A percentile compares a stretch with the other conserved stretches of the same genome.
phyloP scores from a whole-genome alignment of 2,113 vertebrate species.

The Crotalus helleri region DNA sequence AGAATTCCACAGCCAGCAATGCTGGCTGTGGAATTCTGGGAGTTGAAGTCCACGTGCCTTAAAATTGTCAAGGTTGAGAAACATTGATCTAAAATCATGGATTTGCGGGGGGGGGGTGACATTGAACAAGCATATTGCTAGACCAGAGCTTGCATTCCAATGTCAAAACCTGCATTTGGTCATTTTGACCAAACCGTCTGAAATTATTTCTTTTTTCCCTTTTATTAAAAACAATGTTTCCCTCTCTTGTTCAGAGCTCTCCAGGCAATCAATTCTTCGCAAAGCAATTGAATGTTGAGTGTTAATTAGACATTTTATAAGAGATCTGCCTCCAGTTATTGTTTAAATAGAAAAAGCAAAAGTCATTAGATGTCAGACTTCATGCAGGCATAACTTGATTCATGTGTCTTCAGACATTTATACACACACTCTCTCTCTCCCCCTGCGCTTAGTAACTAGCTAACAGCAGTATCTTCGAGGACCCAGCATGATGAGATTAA shows the following conservation, averaged over 20 bases:
- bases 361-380: constrained; percentile 44
- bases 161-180: not conserved
- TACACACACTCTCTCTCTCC: not conserved
- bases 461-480: not conserved
- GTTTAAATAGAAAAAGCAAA: constrained; percentile 59
- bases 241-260: constrained; percentile 1
- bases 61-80: too few relatives aligned
- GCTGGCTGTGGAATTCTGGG: too few relatives aligned
- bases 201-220: constrained; percentile 6
- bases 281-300: constrained; percentile 37
- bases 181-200: not conserved
- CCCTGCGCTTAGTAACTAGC: not conserved
- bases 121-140: not conserved
- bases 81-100: constrained; percentile 13
- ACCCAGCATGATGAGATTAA: not conserved
- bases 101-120: not conserved
- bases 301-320: constrained; percentile 63
- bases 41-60: too few relatives aligned
- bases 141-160: not conserved
- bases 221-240: constrained; percentile 17
- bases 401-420: not conserved
- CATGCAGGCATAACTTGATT: not conserved
- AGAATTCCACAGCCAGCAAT: too few relatives aligned
- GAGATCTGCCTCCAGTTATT: constrained; percentile 54
- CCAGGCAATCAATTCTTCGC: constrained; percentile 18